Base-by-base conservation (phyloP, 2,797 vertebrate genomes). In the Pygocentrus nattereri region DNA sequence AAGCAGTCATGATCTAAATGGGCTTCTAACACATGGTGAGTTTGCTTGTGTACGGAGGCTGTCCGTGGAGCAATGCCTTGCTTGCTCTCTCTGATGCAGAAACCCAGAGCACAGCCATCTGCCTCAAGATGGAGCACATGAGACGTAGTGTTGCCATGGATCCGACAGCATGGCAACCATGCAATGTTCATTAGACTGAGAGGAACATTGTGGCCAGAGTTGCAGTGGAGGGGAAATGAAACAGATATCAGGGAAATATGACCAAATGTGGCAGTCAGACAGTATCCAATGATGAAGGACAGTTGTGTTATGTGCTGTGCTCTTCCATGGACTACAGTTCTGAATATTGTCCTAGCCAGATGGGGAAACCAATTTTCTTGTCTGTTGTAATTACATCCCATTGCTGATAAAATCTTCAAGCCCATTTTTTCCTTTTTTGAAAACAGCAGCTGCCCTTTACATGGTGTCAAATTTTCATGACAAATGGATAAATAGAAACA, bases 51-150 rank as follows among this genome's bases (percentile, higher is more conserved):
- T 72, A 58, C 50, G 5, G 47, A 79, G 65, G n/a, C 23, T 41
- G 18, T 76, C 31, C 82, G 77, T 34, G 52, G 23, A 72, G 69
- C 15, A 58, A 75, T 30, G 73, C 34, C 68, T 27, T 41, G 54
- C 15, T 7, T 52, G 44, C 47, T 70, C 5, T 25, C n/a, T 59
- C 64, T 76, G 44, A 59, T 58, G 67, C 13, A 25, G 16, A 76
- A 71, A 71, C 41, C 58, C 34, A 18, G 71, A 54, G 52, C 54
- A 47, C 79, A 76, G 68, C 59, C 65, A 62, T 74, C 69, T 54
- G 72, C 85, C 83, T 85, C 76, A 82, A 86, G 81, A 82, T 84
- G 83, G 81, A 82, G 85, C 67, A 65, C 83, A 85, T 21, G 83
- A 82, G 83, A 82, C 76, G 38, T 30, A 70, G 54, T n/a, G 77